These are phyloP conservation scores for Amazona vittata DNA, from an alignment of 2,113 vertebrate genomes.

Conservation along the genomic window DNA sequence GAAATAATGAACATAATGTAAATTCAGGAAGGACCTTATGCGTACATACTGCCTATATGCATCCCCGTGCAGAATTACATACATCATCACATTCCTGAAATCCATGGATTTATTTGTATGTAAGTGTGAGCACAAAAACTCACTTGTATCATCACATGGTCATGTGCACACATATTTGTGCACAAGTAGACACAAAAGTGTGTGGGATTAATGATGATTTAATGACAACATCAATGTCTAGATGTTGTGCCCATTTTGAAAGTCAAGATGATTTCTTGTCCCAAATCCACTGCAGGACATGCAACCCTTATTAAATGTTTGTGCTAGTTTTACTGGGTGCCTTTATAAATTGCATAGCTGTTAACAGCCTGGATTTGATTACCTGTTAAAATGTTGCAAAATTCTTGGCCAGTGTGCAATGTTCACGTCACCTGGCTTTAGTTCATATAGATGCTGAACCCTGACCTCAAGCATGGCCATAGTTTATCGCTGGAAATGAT, in stretches of 20 bases:
- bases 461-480: neutral
- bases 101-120: neutral
- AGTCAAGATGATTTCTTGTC: neutral
- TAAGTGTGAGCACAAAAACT: fast-evolving
- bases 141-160: neutral
- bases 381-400: neutral
- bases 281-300: neutral
- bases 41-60: neutral
- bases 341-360: neutral
- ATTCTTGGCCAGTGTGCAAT: neutral
- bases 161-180: neutral
- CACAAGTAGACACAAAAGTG: neutral
- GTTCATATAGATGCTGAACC: neutral
- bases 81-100: neutral
- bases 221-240: neutral
- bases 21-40: neutral
- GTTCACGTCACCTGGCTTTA: neutral
- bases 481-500: neutral
- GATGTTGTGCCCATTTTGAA: neutral
- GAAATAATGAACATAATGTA: neutral
- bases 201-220: neutral
- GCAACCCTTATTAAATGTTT: neutral
- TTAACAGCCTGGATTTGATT: neutral
- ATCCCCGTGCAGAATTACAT: neutral
- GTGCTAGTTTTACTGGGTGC: neutral